Conservation (phyloP, 2,797 vertebrate species). For the Hippocampus kuda region DNA sequence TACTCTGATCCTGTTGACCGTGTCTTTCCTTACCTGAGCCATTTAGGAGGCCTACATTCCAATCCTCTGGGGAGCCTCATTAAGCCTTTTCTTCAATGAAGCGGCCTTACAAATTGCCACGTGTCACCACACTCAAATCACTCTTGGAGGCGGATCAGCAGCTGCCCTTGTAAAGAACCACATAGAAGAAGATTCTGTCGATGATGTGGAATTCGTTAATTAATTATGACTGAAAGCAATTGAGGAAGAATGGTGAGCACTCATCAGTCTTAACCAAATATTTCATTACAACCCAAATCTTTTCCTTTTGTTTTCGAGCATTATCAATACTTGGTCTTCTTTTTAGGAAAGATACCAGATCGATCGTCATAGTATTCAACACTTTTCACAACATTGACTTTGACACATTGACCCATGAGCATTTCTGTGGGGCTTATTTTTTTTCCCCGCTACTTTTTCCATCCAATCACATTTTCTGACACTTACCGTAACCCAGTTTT, state of each 20-base stretch:
- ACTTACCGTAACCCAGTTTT: background rate
- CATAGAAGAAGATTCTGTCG: background rate
- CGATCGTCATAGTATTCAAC: background rate
- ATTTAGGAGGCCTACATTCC: conserved; percentile 58
- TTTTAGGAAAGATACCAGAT: background rate
- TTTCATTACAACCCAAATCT: background rate
- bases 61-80: conserved; percentile 63
- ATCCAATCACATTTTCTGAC: background rate
- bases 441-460: background rate
- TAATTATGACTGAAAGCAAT: background rate
- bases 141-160: conserved; percentile 53
- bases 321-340: background rate
- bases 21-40: conserved; percentile 56
- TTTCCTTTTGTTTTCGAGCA: background rate
- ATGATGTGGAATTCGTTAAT: background rate
- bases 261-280: background rate
- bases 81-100: conserved; percentile 67
- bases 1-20: conserved; percentile 44
- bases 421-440: background rate
- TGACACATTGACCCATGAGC: background rate
- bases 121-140: conserved; percentile 47
- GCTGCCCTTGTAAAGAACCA: conserved; percentile 25
- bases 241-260: background rate
- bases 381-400: background rate
- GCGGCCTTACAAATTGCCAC: conserved; percentile 49